Conservation (phyloP, 2,797 vertebrate genomes). For the Crocidura indochinensis region DNA sequence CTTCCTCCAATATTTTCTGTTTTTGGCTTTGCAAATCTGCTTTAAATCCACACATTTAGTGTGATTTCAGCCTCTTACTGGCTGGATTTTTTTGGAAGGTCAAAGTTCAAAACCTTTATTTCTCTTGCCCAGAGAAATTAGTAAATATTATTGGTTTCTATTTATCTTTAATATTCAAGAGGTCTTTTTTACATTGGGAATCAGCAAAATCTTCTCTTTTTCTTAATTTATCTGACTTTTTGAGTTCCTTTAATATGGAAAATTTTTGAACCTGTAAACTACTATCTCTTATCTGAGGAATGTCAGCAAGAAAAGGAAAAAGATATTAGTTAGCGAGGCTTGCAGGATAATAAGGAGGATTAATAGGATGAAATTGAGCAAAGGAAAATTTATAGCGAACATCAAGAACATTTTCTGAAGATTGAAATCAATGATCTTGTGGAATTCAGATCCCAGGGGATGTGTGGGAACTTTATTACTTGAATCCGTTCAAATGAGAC, state of each 20-base stretch:
- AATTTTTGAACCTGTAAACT: background rate
- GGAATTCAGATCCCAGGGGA: constrained; percentile 88
- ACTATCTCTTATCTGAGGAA: constrained; percentile 63
- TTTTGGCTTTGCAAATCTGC: background rate
- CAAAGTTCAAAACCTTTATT: background rate
- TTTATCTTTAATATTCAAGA: background rate
- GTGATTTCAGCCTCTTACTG: background rate
- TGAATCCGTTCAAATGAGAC: constrained; percentile 90
- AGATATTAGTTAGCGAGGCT: constrained; percentile 86
- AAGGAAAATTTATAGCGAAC: constrained; percentile 89
- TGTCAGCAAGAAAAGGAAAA: constrained; percentile 85
- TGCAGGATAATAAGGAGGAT: constrained; percentile 86
- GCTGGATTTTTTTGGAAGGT: background rate
- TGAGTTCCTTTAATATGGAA: background rate
- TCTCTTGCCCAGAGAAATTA: background rate
- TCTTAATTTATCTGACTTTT: background rate
- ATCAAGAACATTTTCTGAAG: constrained; percentile 90
- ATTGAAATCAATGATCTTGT: constrained; percentile 88
- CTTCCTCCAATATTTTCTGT: background rate
- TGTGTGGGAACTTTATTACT: constrained; percentile 88
- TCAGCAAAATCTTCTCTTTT: background rate
- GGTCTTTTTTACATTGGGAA: background rate
- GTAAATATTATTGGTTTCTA: background rate
- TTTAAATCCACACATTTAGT: too few species aligned
- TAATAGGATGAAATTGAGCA: constrained; percentile 88